These are phyloP conservation scores for Conger conger DNA, from an alignment of 2,113 vertebrate genomes.

Conservation along the genomic window DNA sequence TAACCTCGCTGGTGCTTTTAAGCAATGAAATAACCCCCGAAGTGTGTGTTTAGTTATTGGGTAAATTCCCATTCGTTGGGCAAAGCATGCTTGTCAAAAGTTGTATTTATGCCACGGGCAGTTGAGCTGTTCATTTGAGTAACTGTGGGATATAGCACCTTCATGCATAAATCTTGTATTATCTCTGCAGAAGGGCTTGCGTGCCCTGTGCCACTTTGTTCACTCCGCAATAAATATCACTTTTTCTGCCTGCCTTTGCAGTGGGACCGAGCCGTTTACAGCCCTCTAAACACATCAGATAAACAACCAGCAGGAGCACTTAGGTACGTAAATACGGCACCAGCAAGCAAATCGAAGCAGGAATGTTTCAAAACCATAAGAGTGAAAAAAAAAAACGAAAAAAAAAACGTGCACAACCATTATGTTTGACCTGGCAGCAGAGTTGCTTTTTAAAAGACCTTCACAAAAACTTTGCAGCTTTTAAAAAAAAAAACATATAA, in stretches of 20 bases:
- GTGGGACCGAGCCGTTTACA: neutral
- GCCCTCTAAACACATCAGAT: neutral
- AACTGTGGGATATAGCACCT: conserved; percentile 5
- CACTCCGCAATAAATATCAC: conserved; percentile 9
- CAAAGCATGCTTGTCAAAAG: neutral
- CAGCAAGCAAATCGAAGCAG: neutral
- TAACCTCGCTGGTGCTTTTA: neutral
- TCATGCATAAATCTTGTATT: neutral
- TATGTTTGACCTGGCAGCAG: conserved; percentile 14
- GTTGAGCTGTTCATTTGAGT: neutral
- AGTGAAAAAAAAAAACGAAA: no score
- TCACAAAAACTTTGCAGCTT: neutral
- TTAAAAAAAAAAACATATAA: neutral
- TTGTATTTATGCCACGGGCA: neutral
- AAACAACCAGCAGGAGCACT: neutral
- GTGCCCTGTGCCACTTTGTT: neutral
- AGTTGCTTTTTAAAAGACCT: conserved; percentile 22
- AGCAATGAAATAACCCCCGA: neutral
- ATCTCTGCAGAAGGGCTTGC: neutral
- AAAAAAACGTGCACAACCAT: neutral
- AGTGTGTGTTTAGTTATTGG: neutral
- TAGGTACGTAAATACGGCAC: neutral
- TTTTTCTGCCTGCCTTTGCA: neutral
- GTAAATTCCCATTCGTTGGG: neutral
- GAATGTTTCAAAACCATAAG: no score